Conservation (phyloP, 2,888 invertebrate species). For the Eudemis profundana region DNA sequence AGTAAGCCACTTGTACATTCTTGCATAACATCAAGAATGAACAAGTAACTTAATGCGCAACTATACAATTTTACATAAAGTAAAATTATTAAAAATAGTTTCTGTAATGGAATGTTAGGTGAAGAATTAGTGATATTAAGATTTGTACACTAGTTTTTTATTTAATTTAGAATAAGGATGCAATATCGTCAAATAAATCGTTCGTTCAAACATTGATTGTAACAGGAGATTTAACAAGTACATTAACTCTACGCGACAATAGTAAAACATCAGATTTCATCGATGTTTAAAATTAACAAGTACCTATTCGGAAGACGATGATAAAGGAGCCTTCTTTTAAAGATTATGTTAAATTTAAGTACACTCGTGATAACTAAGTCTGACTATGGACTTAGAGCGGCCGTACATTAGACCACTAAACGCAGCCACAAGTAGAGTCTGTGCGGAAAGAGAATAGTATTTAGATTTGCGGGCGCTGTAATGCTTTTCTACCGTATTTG, state of each 20-base stretch:
- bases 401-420: too few species aligned
- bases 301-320: slow-evolving; percentile 35
- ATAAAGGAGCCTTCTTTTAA: slow-evolving; percentile 16
- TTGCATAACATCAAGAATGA: slow-evolving; percentile 60
- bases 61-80: slow-evolving; percentile 46
- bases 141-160: slow-evolving; percentile 7
- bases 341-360: neutral
- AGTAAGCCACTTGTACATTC: slow-evolving; percentile 51
- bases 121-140: slow-evolving; percentile 17
- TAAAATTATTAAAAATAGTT: slow-evolving; percentile 42
- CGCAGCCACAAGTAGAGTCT: too few species aligned
- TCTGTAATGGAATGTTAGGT: slow-evolving; percentile 40
- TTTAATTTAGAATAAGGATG: slow-evolving; percentile 9
- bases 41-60: slow-evolving; percentile 52
- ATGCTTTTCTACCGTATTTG: too few species aligned
- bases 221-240: slow-evolving; percentile 10
- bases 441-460: too few species aligned
- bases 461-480: too few species aligned
- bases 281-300: slow-evolving; percentile 14
- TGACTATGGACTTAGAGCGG: too few species aligned
- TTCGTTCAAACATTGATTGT: slow-evolving; percentile 24
- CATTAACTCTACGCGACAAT: neutral
- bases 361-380: too few species aligned
- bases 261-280: slow-evolving; percentile 17
- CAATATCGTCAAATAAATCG: neutral